A percentile compares a stretch with the other conserved stretches of the same genome.
phyloP scores from a whole-genome alignment of 2,113 vertebrate genomes.

The Acrocephalus kingi region DNA sequence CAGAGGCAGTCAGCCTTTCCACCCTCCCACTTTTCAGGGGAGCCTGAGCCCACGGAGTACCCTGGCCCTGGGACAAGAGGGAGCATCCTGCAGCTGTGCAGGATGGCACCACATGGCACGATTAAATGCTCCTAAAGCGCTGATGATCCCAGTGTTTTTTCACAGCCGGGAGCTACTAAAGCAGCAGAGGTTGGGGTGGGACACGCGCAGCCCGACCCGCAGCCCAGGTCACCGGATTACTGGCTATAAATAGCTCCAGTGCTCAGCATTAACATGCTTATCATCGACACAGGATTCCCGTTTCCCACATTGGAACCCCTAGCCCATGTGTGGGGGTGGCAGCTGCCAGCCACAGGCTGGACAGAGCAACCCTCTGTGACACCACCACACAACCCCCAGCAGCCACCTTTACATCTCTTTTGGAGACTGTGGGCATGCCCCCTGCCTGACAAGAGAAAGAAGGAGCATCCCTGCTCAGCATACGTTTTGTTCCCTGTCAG shows the following conservation, averaged over 20 bases:
- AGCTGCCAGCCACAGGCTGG: not conserved
- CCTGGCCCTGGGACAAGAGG: accelerated
- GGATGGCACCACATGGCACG: accelerated
- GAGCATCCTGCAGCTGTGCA: not conserved
- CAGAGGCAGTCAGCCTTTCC: not conserved
- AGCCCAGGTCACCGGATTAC: constrained; percentile 55
- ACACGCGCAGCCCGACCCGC: not conserved
- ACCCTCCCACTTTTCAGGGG: accelerated
- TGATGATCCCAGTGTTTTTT: accelerated
- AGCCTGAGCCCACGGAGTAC: accelerated
- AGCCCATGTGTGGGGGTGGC: not conserved
- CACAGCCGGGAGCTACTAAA: not conserved
- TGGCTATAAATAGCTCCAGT: not conserved
- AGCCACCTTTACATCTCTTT: not conserved
- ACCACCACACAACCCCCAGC: accelerated
- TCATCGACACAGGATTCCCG: not conserved
- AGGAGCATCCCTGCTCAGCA: not conserved
- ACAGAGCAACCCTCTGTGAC: accelerated
- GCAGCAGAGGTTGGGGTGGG: not conserved
- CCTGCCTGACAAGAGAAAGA: not conserved
- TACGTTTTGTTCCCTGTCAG: accelerated
- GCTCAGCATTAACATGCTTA: not conserved
- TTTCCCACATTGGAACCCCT: not conserved
- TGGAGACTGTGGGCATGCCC: accelerated
- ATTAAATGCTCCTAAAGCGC: not conserved